A percentile compares a stretch with the other conserved stretches of the same genome.
Evolutionary conservation across 1,140 invertebrate species (phyloP).

Genomic region (Drosophila tropicalis): DNA sequence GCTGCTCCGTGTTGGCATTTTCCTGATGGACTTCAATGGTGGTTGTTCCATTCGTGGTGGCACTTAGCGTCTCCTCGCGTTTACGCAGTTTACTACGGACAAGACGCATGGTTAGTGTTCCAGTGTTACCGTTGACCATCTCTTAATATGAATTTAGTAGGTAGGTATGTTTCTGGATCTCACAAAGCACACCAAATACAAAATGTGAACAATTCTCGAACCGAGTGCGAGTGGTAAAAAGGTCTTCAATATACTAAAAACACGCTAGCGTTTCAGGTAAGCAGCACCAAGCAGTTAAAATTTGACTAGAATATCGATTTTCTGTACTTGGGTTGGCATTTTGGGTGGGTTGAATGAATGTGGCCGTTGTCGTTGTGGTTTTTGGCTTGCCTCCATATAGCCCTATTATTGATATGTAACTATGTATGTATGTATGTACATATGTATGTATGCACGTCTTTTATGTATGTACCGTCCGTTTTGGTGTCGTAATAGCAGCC

Average conservation of each 20-base stretch:
- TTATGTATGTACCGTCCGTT: constrained; percentile 4
- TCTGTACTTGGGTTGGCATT: constrained; percentile 54
- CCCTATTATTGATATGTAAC: constrained; percentile 9
- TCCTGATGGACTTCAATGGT: constrained; percentile 87
- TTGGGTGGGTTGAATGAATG: constrained; percentile 40
- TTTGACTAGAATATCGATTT: constrained; percentile 62
- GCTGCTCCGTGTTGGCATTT: constrained; percentile 77
- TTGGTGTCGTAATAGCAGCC: constrained; percentile 39
- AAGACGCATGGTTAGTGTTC: constrained; percentile 92
- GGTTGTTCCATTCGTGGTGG: constrained; percentile 83
- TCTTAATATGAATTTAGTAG: constrained; percentile 5
- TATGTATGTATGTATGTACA: constrained; percentile 1
- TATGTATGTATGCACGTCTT: constrained; percentile 1
- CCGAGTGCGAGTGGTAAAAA: background rate
- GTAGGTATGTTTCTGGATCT: background rate
- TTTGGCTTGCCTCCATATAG: constrained; percentile 8
- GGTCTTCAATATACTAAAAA: constrained; percentile 17
- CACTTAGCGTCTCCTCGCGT: constrained; percentile 88
- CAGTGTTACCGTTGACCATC: constrained; percentile 89
- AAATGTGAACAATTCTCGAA: constrained; percentile 1
- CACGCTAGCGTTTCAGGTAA: constrained; percentile 31
- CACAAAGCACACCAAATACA: background rate
- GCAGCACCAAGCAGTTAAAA: constrained; percentile 37
- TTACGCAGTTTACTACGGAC: constrained; percentile 94
- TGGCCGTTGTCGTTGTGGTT: constrained; percentile 2